Evolutionary conservation across 1,140 invertebrate genomes (phyloP).

Genomic region (Ostrea denselamellosa): DNA sequence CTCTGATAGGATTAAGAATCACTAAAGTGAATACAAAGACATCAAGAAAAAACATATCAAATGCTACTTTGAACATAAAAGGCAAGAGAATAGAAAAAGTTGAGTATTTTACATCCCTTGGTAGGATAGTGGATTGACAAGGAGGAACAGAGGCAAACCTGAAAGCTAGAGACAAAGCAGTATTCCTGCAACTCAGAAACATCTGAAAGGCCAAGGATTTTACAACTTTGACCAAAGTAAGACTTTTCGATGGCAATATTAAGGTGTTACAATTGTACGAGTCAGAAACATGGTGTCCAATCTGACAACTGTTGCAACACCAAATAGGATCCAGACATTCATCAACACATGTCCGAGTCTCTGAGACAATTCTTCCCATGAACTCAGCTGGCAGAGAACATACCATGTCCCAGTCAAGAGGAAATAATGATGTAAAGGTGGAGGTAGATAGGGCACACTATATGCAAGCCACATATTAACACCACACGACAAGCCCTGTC

Average conservation of each 20-base stretch:
- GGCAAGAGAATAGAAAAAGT: neutral
- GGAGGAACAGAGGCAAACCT: neutral
- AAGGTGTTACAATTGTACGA: neutral
- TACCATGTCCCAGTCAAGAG: neutral
- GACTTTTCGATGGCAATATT: neutral
- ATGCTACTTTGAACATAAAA: neutral
- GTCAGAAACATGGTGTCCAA: neutral
- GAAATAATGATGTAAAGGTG: neutral
- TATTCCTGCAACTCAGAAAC: neutral
- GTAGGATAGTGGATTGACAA: no score
- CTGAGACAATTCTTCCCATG: neutral
- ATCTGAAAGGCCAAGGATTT: neutral
- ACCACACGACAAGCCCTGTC: neutral
- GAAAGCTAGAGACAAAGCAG: neutral
- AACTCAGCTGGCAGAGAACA: neutral
- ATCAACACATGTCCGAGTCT: neutral
- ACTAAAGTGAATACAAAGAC: no score
- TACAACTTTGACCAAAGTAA: neutral
- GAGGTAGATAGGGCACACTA: neutral
- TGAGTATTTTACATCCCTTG: no score
- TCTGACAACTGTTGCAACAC: neutral
- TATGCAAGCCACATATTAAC: neutral
- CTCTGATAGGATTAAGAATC: no score
- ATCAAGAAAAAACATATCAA: neutral
- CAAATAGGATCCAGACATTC: neutral